A percentile compares a stretch with the other conserved stretches of the same genome.
Evolutionary conservation across 2,888 invertebrate genomes (phyloP).

Genomic region (Salpingus planirostris): DNA sequence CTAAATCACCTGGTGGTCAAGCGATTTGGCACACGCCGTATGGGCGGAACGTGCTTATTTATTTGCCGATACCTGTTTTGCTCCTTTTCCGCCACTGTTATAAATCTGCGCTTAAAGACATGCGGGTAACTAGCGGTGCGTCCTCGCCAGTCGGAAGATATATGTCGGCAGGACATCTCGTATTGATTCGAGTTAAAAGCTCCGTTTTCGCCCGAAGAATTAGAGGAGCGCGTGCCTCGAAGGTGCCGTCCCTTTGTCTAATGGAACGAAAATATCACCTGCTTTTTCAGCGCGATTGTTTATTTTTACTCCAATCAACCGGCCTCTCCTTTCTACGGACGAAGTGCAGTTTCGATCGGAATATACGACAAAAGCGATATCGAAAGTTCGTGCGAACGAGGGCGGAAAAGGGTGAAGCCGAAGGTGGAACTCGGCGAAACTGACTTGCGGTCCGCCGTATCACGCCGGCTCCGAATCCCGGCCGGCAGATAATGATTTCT

Average conservation of each 20-base stretch:
- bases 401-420: conserved; percentile 14
- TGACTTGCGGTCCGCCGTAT: conserved; percentile 38
- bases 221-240: conserved; percentile 14
- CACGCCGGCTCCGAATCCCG: conserved; percentile 30
- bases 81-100: conserved; percentile 27
- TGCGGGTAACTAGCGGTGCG: conserved; percentile 36
- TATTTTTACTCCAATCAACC: conserved; percentile 4
- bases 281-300: conserved; percentile 6
- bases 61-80: conserved; percentile 34
- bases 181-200: conserved; percentile 41
- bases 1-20: no score
- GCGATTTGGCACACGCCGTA: no score
- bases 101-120: conserved; percentile 31
- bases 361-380: no score
- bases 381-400: no score
- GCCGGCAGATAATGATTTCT: conserved; percentile 40
- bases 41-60: no score
- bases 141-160: conserved; percentile 33
- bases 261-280: conserved; percentile 17
- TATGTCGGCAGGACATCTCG: conserved; percentile 37
- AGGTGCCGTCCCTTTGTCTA: conserved; percentile 10
- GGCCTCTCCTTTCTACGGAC: no score
- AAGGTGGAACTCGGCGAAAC: conserved; percentile 22
- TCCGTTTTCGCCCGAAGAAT: conserved; percentile 22
- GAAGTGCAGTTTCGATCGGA: no score